These are phyloP conservation scores for Pelochelys cantorii DNA, from an alignment of 2,797 vertebrate species.

Conservation along the genomic window DNA sequence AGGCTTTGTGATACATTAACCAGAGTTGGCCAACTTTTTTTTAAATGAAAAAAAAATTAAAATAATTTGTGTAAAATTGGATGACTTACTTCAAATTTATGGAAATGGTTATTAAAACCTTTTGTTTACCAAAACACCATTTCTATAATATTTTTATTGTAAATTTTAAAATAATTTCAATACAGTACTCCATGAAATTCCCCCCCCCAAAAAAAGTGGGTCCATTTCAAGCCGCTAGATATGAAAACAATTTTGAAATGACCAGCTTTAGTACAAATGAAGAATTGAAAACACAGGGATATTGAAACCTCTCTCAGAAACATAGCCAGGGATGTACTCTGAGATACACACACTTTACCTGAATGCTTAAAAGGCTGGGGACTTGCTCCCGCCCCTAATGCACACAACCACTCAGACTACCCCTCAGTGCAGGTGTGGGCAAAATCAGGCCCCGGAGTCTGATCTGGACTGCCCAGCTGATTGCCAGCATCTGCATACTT, in stretches of 20 bases:
- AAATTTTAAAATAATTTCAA: neutral
- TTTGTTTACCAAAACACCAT: neutral
- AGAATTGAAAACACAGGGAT: neutral
- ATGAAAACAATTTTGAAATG: neutral
- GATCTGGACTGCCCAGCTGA: no score
- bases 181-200: neutral
- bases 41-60: accelerated
- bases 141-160: neutral
- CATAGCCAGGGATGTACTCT: neutral
- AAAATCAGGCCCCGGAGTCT: no score
- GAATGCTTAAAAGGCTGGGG: neutral
- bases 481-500: no score
- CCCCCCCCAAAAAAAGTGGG: neutral
- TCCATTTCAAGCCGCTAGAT: neutral
- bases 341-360: neutral
- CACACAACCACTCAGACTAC: neutral
- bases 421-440: no score
- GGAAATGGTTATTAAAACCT: neutral
- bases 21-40: neutral
- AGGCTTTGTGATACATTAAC: neutral
- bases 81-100: neutral
- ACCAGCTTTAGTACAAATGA: neutral
- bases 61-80: neutral
- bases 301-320: neutral
- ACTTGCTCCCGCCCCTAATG: accelerated